phyloP scores from a whole-genome alignment of 2,113 vertebrate species.

The Verasper variegatus region DNA sequence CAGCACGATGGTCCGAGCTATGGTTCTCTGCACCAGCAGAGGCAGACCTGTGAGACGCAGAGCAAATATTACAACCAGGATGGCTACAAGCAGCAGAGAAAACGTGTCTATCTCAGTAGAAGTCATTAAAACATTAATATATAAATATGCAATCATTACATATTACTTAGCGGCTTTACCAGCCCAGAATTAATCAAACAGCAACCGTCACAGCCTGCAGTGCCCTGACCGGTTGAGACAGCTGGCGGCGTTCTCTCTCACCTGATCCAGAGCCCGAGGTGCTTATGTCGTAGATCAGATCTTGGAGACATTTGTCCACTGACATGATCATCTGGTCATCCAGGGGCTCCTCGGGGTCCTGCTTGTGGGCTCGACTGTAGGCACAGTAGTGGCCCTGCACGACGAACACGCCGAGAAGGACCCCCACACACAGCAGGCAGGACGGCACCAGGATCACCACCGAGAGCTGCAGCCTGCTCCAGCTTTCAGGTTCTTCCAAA shows the following conservation, averaged over 20 bases:
- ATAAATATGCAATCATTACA: too few species aligned
- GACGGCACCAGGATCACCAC: conserved; percentile 84
- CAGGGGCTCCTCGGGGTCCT: conserved; percentile 87
- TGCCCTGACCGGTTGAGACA: background rate
- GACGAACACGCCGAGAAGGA: conserved; percentile 76
- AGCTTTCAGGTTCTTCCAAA: conserved; percentile 50
- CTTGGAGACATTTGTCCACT: conserved; percentile 89
- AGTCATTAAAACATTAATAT: background rate
- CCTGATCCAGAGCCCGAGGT: conserved; percentile 96
- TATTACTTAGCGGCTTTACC: background rate
- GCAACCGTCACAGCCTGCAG: background rate
- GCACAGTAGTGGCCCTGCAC: conserved; percentile 80
- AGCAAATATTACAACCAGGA: background rate
- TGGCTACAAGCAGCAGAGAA: background rate
- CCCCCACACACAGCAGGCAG: conserved; percentile 81
- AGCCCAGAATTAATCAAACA: background rate
- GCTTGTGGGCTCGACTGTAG: conserved; percentile 77
- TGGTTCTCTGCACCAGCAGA: conserved; percentile 94
- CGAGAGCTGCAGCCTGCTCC: conserved; percentile 78
- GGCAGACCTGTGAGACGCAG: conserved; percentile 86
- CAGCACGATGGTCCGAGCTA: conserved; percentile 95
- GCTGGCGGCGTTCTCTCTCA: conserved; percentile 53
- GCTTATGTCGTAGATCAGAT: conserved; percentile 93
- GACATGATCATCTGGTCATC: conserved; percentile 86
- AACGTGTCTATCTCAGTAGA: background rate